These are phyloP conservation scores for Pangasianodon gigas DNA, from an alignment of 2,113 vertebrate species.

Conservation along the genomic window DNA sequence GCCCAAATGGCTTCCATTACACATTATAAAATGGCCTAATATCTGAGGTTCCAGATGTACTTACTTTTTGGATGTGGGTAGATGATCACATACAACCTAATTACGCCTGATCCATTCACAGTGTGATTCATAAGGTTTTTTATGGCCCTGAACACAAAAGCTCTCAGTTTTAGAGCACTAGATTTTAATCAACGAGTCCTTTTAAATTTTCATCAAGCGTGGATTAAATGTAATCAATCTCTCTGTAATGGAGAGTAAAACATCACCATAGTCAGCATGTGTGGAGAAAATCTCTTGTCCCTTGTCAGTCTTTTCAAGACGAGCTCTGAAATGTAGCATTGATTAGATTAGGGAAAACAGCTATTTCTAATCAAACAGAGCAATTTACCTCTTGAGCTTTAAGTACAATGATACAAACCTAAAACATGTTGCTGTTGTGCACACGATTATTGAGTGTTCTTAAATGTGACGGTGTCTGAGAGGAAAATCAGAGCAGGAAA, in stretches of 20 bases:
- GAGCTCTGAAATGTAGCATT: constrained; percentile 17
- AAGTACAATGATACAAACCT: neutral
- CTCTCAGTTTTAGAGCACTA: neutral
- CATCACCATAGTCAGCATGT: constrained; percentile 19
- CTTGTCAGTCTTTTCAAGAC: neutral
- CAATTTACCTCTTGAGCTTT: constrained; percentile 13
- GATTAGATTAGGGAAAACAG: constrained; percentile 28
- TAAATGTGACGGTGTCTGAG: neutral
- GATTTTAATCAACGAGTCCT: constrained; percentile 63
- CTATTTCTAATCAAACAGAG: constrained; percentile 23
- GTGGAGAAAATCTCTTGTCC: constrained; percentile 28
- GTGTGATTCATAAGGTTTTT: constrained; percentile 28
- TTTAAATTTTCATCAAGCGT: constrained; percentile 73
- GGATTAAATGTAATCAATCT: constrained; percentile 70
- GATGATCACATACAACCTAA: neutral
- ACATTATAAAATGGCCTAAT: neutral
- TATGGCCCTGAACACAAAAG: neutral
- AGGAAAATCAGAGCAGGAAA: constrained; percentile 13
- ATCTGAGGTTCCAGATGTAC: neutral
- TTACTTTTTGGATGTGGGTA: neutral
- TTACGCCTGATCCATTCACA: constrained; percentile 22
- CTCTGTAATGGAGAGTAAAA: constrained; percentile 53
- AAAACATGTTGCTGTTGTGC: neutral
- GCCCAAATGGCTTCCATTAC: neutral
- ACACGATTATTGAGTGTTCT: neutral